Evolutionary conservation across 2,888 invertebrate genomes (phyloP).

Genomic region (Bombylius discolor): DNA sequence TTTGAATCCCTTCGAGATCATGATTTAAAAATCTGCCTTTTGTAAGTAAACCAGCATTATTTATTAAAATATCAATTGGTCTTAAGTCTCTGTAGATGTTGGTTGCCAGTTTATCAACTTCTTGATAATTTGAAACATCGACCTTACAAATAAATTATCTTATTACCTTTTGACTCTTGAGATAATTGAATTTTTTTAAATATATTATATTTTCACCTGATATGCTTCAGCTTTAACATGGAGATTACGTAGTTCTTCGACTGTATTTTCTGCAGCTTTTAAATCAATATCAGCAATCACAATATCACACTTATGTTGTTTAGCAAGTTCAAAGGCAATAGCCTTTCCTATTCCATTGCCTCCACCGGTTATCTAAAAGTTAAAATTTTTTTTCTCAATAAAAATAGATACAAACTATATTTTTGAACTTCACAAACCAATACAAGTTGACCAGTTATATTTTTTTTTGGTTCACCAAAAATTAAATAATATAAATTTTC

Average conservation of each 20-base stretch:
- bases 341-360: neutral
- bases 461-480: neutral
- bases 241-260: neutral
- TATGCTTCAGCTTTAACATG: neutral
- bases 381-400: neutral
- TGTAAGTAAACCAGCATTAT: too few species aligned
- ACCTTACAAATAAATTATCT: too few species aligned
- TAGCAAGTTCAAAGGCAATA: neutral
- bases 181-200: too few species aligned
- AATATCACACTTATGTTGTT: neutral
- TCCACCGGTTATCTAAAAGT: neutral
- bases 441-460: neutral
- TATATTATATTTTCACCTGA: neutral
- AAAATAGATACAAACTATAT: neutral
- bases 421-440: neutral
- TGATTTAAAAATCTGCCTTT: too few species aligned
- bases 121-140: too few species aligned
- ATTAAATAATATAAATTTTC: neutral
- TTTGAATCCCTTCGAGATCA: too few species aligned
- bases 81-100: too few species aligned
- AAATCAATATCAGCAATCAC: neutral
- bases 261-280: neutral
- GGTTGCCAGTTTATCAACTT: too few species aligned
- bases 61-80: too few species aligned
- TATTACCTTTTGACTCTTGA: too few species aligned